phyloP scores from a whole-genome alignment of 2,888 invertebrate species.

The Selenia dentaria region DNA sequence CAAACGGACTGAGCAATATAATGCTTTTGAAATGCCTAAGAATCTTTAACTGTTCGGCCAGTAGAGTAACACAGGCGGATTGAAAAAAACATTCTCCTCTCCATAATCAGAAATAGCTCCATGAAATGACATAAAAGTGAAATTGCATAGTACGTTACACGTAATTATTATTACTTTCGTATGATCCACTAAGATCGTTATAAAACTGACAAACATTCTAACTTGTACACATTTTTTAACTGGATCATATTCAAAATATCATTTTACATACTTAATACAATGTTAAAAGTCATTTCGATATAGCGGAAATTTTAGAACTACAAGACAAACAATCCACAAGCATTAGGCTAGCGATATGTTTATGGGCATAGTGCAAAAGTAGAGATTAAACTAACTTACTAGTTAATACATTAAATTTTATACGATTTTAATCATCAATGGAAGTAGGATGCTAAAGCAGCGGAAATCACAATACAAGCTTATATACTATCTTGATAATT shows the following conservation, averaged over 20 bases:
- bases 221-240: conserved; percentile 58
- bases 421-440: neutral
- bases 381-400: neutral
- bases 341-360: conserved; percentile 18
- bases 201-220: conserved; percentile 56
- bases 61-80: too few relatives aligned
- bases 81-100: too few relatives aligned
- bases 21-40: too few relatives aligned
- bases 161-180: conserved; percentile 21
- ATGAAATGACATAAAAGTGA: too few relatives aligned
- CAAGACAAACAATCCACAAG: conserved; percentile 6
- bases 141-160: conserved; percentile 10
- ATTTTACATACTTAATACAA: conserved; percentile 38
- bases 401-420: neutral
- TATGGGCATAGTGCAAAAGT: neutral
- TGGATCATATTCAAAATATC: conserved; percentile 67
- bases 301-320: conserved; percentile 17
- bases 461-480: neutral
- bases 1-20: too few relatives aligned
- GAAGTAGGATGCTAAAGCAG: neutral
- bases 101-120: too few relatives aligned
- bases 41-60: too few relatives aligned
- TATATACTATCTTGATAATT: too few relatives aligned
- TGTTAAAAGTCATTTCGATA: conserved; percentile 20
- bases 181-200: conserved; percentile 14